Evolutionary conservation across 2,797 vertebrate genomes (phyloP), one percentile per base, ranked within the genome.

Genomic region (Cyclopterus lumpus): DNA sequence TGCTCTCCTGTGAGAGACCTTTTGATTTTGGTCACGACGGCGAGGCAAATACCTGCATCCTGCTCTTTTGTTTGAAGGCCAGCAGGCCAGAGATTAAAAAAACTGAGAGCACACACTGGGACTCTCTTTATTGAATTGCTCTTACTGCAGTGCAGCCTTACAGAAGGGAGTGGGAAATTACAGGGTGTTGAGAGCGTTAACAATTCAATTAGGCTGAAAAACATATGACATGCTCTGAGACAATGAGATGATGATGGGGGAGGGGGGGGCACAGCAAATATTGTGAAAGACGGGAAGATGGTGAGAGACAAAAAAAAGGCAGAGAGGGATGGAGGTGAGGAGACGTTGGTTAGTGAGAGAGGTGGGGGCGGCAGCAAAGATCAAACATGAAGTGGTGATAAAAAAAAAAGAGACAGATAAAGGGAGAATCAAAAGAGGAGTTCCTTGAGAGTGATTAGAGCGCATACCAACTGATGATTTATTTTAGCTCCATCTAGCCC

Each of bases 241-340:
- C 63, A 81, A 86, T 71, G 73, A 81, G 76, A 51, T 61, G 26
- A 68, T 75, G 24, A 54, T 69, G n/a, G n/a, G n/a, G n/a, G n/a
- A 81, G 60, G 85, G 57, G 79, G 85, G 79, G 81, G 83, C 60
- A 40, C 53, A 57, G 67, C 40, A 67, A 77, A 91, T 83, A 87
- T 77, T 71, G 71, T 22, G 15, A 6, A 64, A 59, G 68, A 77
- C 53, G 65, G 40, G 46, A 75, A 67, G 67, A 80, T 49, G 71
- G 63, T 26, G 53, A 49, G 34, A 57, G 59, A 62, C 42, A 67
- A 57, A 64, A 63, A 67, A 66, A 48, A 55, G 79, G 63, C 62
- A 80, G 66, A 59, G 58, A 75, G 81, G 42, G 63, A 79, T 80
- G 34, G 32, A 79, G 24, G 32, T 67, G 74, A 62, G 72, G 72